Base-by-base conservation (phyloP, 1,140 invertebrate species). In the Zaprionus kolodkinae region DNA sequence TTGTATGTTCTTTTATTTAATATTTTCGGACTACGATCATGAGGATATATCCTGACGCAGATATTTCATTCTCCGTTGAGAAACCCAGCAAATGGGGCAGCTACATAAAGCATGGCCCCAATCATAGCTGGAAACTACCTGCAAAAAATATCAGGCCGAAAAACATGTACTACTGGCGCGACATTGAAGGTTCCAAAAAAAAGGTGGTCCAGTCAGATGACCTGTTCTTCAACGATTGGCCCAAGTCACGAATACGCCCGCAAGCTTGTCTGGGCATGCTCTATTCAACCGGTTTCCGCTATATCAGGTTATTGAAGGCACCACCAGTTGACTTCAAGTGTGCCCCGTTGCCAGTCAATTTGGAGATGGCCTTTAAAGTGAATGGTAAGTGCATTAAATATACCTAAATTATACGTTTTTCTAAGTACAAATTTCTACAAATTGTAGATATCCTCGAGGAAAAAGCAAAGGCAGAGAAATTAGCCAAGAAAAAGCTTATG, bases 211-310 rank as follows among this genome's bases (percentile, higher is more conserved):
- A 67, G 52, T 56, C 43, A 4, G 30, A 67, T 5, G 85, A 89
- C 43, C 57, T 89, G 13, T 85, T 89, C 17, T 85, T 89, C 11
- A 27, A 52, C 0, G 15, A 73, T 5, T 72, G 72, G 76, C 85
- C 78, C 11, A 79, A 76, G 15, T 43, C 30, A 3, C 72, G 85
- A 15, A 89, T 89, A 25, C 85, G 85, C 1, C 48, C 72, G 1
- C 86, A 89, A 30, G 85, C 85, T 15, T 89, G 85, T 25, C 57
- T 89, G 50, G 86, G 86, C 5, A 60, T 89, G 78, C 72, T 89
- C 35, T 89, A 89, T 45, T 75, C 85, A 25, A 89, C 85, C 0
- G 85, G 85, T 0, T 59, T 67, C 56, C 81, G 85, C 0, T 89
- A 76, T 17, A 89, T 89, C 6, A 70, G 50, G 3, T 48, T 89